Conservation (phyloP, 2,113 vertebrate species). For the Anas platyrhynchos region DNA sequence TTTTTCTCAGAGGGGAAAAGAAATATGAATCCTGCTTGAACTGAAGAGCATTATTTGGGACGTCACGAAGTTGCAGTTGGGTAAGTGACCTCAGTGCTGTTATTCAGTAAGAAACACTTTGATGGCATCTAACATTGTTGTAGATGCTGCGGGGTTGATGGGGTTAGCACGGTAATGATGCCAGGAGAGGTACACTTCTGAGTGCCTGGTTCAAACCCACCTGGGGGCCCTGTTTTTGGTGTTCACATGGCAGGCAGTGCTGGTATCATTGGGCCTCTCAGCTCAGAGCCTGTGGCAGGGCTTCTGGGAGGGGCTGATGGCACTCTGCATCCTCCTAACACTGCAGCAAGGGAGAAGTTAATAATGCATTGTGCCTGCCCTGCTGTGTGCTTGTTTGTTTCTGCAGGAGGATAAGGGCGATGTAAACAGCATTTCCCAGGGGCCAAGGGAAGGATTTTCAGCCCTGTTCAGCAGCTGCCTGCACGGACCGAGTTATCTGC, state of each 20-base stretch:
- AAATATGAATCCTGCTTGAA: neutral
- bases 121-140: neutral
- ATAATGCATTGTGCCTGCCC: neutral
- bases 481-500: neutral
- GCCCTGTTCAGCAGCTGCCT: neutral
- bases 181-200: neutral
- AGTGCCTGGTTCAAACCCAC: neutral
- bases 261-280: neutral
- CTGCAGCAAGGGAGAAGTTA: neutral
- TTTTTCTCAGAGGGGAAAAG: neutral
- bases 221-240: neutral
- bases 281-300: neutral
- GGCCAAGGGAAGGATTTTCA: neutral
- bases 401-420: neutral
- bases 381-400: neutral
- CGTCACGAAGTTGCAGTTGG: neutral
- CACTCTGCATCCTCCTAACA: neutral
- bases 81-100: neutral
- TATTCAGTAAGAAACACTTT: neutral
- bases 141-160: neutral
- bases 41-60: neutral
- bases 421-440: neutral
- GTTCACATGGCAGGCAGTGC: neutral
- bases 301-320: neutral
- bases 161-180: neutral